Evolutionary conservation across 37 sponge, comb jelly and placozoan species (phyloP), one percentile per base, ranked within the genome.

Genomic region (Bolinopsis microptera): DNA sequence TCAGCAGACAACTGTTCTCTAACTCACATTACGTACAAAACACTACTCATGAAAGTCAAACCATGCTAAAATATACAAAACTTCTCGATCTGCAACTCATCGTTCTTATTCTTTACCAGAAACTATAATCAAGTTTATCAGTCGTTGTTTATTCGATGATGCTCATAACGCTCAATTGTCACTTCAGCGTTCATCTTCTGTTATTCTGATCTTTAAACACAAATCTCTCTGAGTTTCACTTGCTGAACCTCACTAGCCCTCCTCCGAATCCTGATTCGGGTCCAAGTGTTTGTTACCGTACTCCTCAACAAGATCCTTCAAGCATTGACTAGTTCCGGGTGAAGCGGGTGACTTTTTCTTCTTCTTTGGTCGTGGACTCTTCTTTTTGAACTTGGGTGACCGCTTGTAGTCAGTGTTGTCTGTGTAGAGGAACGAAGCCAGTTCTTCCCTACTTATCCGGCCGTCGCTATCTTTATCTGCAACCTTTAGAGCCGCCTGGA

Each of bases 351-450:
- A 8, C 74, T 70, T 26, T 8, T 70, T 22, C 21, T 80, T 80
- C 23, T 5, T 18, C 23, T 28, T 28, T 13, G 24, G 35, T 21
- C 30, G 1, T 3, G 22, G 22, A 21, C 32, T 80, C 37, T 13
- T 18, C 37, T 35, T 33, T 9, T 36, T 33, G 9, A 21, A 22
- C 22, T 33, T 36, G 21, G 37, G 35, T 13, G 82, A 80, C 35
- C 37, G 35, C 9, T 21, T 13, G 82, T 36, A 80, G 24, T 80
- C 37, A 9, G 37, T 34, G 35, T 80, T 28, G 35, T 80, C 82
- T 8, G 82, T 80, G 82, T 80, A 80, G 38, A 80, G 37, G 82
- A 80, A 35, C 36, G 82, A 80, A 13, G 82, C 82, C 0, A 80
- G 37, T 35, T 80, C 82, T 34, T 80, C 82, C 38, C 82, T 80